Percentiles rank a stretch among this genome's conserved stretches.
phyloP scores from a whole-genome alignment of 2,888 invertebrate species.

The Didymodactylos carnosus region DNA sequence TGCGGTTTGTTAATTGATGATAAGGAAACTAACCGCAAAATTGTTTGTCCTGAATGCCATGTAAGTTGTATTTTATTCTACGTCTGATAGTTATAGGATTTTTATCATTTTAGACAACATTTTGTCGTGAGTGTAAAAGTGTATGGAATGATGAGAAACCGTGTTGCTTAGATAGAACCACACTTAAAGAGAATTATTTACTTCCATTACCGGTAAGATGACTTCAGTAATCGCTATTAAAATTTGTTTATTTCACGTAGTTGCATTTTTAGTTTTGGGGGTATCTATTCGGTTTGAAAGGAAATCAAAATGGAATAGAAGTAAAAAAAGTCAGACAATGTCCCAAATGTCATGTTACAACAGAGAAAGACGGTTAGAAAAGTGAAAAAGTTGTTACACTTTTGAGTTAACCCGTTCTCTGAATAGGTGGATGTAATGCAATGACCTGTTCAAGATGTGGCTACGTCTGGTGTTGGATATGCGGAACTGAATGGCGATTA shows the following conservation, averaged over 20 bases:
- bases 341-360: not conserved
- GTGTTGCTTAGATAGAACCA: not conserved
- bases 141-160: not conserved
- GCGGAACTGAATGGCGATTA: not conserved
- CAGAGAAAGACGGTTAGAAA: not conserved
- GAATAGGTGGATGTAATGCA: not conserved
- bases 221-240: not conserved
- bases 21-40: not conserved
- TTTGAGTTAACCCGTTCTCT: no score
- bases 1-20: not conserved
- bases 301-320: not conserved
- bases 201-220: not conserved
- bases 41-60: not conserved
- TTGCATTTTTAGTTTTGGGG: not conserved
- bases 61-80: not conserved
- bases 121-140: not conserved
- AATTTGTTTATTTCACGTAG: not conserved
- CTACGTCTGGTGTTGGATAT: not conserved
- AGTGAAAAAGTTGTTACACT: not conserved
- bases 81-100: no score
- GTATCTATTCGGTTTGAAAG: not conserved
- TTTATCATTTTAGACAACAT: not conserved
- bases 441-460: not conserved
- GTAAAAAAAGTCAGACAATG: not conserved
- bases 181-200: not conserved